Evolutionary conservation across 2,113 vertebrate species (phyloP).

Genomic region (Hystrix cristata): DNA sequence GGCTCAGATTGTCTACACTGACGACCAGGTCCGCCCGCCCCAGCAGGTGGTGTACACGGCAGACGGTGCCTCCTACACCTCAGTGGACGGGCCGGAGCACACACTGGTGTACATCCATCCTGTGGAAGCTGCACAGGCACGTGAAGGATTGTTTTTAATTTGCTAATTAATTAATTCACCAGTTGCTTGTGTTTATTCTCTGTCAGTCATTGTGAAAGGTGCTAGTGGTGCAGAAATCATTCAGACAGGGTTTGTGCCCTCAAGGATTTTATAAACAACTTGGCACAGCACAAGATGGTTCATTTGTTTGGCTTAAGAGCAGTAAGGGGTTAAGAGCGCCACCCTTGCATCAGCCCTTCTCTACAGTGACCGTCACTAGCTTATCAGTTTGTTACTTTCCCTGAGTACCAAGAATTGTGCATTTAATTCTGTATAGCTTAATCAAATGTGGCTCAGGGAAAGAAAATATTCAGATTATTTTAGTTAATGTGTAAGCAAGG

Average conservation of each 20-base stretch:
- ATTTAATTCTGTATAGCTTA: slow-evolving; percentile 47
- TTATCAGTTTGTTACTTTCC: slow-evolving; percentile 15
- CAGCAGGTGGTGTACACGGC: slow-evolving; percentile 98
- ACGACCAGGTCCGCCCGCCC: slow-evolving; percentile 92
- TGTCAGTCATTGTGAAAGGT: neutral
- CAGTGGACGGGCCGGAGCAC: slow-evolving; percentile 97
- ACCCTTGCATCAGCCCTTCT: neutral
- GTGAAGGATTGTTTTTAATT: slow-evolving; percentile 72
- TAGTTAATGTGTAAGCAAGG: slow-evolving; percentile 66
- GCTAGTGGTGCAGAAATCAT: neutral
- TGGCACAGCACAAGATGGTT: slow-evolving; percentile 20
- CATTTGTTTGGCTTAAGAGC: slow-evolving; percentile 13
- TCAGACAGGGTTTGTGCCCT: neutral
- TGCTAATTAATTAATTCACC: neutral
- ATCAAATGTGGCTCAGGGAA: slow-evolving; percentile 28
- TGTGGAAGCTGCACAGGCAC: slow-evolving; percentile 95
- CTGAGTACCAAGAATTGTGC: slow-evolving; percentile 5
- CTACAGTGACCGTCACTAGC: neutral
- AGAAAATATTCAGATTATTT: slow-evolving; percentile 57
- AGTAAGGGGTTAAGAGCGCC: neutral
- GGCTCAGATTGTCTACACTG: slow-evolving; percentile 98
- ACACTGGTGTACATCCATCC: slow-evolving; percentile 99
- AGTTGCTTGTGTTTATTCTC: neutral
- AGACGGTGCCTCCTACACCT: slow-evolving; percentile 96
- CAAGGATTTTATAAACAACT: neutral